phyloP scores from a whole-genome alignment of 1,140 invertebrate species.

The Bombus breviceps region DNA sequence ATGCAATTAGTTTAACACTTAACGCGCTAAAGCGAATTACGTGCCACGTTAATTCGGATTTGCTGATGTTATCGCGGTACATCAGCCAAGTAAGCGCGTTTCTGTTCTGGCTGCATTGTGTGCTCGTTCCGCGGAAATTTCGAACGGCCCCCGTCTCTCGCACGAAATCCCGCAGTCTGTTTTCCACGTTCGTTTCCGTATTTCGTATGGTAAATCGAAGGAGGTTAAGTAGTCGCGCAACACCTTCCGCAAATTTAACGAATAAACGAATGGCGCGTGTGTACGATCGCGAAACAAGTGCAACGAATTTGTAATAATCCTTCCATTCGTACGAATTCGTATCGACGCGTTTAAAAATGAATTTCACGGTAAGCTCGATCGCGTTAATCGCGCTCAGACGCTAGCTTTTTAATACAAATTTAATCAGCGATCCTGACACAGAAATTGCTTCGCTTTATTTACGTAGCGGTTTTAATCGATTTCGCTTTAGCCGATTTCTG shows the following conservation, averaged over 20 bases:
- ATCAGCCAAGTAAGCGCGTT: conserved; percentile 32
- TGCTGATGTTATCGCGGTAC: conserved; percentile 20
- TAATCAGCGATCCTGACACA: background rate
- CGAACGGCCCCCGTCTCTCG: background rate
- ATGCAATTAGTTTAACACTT: conserved; percentile 58
- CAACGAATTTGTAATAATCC: background rate
- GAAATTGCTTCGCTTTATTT: conserved; percentile 23
- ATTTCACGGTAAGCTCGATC: background rate
- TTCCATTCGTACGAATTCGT: too few relatives aligned
- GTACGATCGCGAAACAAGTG: background rate
- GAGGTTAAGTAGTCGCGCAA: background rate
- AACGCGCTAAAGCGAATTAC: conserved; percentile 49
- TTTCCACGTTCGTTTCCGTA: background rate
- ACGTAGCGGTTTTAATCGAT: background rate
- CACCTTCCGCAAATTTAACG: background rate
- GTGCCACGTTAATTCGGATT: conserved; percentile 53
- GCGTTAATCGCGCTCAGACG: conserved; percentile 10
- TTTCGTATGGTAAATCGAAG: background rate
- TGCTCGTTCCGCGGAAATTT: conserved; percentile 5
- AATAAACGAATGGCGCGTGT: background rate
- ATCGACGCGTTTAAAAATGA: background rate
- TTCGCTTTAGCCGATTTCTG: background rate
- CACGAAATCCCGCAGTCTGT: background rate
- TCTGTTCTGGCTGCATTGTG: background rate
- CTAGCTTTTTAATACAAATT: background rate